A percentile compares a stretch with the other conserved stretches of the same genome.
These are phyloP conservation scores for Characodon lateralis DNA, from an alignment of 2,797 vertebrate genomes.

Conservation along the genomic window DNA sequence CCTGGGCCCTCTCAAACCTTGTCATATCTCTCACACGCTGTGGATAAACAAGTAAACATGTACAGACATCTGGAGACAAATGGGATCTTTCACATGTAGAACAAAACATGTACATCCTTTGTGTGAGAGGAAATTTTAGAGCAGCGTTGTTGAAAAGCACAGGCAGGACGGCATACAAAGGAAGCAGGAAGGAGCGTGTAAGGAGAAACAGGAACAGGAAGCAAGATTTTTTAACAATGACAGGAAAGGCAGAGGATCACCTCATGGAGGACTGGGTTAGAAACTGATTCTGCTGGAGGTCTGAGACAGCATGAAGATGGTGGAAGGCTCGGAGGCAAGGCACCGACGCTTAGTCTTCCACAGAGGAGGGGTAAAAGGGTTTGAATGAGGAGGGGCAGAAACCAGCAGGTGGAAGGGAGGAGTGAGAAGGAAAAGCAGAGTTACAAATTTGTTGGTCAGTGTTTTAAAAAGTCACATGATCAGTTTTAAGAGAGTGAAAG, in stretches of 20 bases:
- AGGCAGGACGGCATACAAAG: slow-evolving; percentile 25
- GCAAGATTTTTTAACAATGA: neutral
- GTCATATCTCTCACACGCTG: slow-evolving; percentile 77
- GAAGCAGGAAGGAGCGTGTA: neutral
- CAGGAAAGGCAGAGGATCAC: slow-evolving; percentile 66
- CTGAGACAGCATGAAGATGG: slow-evolving; percentile 99
- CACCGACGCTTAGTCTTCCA: slow-evolving; percentile 90
- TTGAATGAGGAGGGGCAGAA: slow-evolving; percentile 69
- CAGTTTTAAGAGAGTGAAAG: neutral
- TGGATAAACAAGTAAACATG: slow-evolving; percentile 42
- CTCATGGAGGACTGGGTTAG: slow-evolving; percentile 77
- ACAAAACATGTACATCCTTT: neutral
- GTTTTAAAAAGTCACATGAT: slow-evolving; percentile 5
- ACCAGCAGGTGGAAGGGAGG: slow-evolving; percentile 46
- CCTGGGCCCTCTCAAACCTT: slow-evolving; percentile 76
- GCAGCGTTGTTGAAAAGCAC: neutral
- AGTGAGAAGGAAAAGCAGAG: slow-evolving; percentile 21
- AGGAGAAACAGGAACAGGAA: slow-evolving; percentile 58
- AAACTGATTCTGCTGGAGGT: slow-evolving; percentile 98
- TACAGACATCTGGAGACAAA: slow-evolving; percentile 28
- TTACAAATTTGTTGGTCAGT: slow-evolving; percentile 25
- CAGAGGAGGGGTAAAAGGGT: slow-evolving; percentile 17
- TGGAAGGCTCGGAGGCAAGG: slow-evolving; percentile 96
- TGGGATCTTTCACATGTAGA: neutral
- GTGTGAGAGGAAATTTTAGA: neutral